These are phyloP conservation scores for Strigamia transsilvanica DNA, from an alignment of 2,888 invertebrate species.

Conservation along the genomic window DNA sequence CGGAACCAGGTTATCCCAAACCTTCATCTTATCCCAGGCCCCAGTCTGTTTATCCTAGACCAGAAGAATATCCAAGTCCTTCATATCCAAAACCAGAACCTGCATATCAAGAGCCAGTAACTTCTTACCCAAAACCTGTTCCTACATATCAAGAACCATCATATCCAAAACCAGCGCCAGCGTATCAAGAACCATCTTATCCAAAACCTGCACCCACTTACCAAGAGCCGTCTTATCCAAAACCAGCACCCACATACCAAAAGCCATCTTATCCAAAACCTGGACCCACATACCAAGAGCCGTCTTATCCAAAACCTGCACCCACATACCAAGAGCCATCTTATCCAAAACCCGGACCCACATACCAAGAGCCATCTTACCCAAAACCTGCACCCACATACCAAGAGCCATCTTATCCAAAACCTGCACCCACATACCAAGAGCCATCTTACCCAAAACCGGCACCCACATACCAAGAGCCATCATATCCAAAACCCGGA, in stretches of 20 bases:
- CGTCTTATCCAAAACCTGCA: background rate
- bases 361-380: no score
- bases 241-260: no score
- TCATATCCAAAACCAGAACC: no score
- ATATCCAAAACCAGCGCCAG: background rate
- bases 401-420: background rate
- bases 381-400: no score
- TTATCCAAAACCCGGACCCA: background rate
- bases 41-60: no score
- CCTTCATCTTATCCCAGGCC: no score
- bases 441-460: background rate
- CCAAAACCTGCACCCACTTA: background rate
- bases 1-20: no score
- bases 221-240: no score
- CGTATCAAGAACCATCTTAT: background rate
- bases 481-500: no score
- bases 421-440: background rate
- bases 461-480: background rate
- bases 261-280: background rate
- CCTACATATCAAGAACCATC: background rate
- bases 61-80: no score
- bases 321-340: background rate
- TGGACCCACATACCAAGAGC: background rate
- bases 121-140: background rate
- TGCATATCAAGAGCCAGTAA: background rate